Conservation (phyloP, 1,140 invertebrate species). For the Heliothis virescens region DNA sequence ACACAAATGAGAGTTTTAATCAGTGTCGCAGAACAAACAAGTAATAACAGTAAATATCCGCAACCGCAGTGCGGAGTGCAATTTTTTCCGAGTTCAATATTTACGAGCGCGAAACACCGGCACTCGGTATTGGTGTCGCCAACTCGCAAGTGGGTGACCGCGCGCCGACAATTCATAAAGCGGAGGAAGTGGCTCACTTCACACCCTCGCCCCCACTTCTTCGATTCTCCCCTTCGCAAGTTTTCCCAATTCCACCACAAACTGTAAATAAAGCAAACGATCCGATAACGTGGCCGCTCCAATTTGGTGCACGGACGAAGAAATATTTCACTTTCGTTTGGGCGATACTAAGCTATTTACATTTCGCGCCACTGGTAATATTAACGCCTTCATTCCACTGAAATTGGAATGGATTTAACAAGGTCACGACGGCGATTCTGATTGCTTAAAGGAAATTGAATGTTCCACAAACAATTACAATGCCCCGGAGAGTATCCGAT, state of each 20-base stretch:
- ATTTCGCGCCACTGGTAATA: constrained; percentile 45
- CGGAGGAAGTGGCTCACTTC: constrained; percentile 59
- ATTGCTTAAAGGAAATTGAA: constrained; percentile 56
- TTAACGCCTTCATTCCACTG: constrained; percentile 43
- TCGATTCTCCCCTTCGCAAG: constrained; percentile 17
- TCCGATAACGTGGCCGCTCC: constrained; percentile 51
- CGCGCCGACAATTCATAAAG: constrained; percentile 65
- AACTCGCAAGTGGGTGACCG: constrained; percentile 48
- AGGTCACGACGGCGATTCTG: constrained; percentile 40
- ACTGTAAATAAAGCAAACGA: constrained; percentile 53
- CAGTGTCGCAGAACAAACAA: constrained; percentile 35
- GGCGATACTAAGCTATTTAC: constrained; percentile 50
- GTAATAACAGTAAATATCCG: constrained; percentile 46
- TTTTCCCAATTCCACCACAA: constrained; percentile 45
- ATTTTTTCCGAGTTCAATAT: constrained; percentile 46
- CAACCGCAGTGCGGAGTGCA: constrained; percentile 31
- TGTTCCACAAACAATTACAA: constrained; percentile 44
- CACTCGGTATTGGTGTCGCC: constrained; percentile 41
- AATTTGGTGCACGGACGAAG: constrained; percentile 40
- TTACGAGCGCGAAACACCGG: constrained; percentile 39
- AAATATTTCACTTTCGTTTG: constrained; percentile 58
- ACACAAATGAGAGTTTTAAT: constrained; percentile 43
- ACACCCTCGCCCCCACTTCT: constrained; percentile 45
- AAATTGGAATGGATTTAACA: constrained; percentile 49
- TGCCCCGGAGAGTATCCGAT: constrained; percentile 11